Conservation (phyloP, 2,113 vertebrate species). For the Ceratotherium simum region DNA sequence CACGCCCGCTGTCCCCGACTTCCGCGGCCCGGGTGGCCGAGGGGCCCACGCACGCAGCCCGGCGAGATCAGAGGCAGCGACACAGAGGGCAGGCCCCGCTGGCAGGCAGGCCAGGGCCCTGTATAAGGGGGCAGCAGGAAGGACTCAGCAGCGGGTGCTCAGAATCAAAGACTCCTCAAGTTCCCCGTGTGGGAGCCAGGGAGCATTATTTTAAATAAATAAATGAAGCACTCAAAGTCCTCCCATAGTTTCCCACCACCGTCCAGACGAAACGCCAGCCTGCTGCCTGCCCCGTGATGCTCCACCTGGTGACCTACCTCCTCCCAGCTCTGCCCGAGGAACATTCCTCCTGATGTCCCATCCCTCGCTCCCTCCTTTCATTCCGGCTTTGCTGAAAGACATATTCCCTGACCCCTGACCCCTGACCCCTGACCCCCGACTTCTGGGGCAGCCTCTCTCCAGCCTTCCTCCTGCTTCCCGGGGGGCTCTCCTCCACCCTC, state of each 20-base stretch:
- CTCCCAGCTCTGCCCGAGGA: background rate
- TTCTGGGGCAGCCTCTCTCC: too few relatives aligned
- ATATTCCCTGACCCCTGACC: background rate
- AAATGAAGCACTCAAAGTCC: background rate
- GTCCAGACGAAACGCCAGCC: background rate
- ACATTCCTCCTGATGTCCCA: background rate
- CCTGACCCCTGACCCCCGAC: background rate
- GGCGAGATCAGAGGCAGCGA: slow-evolving; percentile 36
- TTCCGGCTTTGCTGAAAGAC: background rate
- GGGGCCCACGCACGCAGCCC: background rate
- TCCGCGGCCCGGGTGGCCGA: background rate
- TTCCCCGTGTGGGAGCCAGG: background rate
- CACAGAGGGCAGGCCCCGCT: background rate
- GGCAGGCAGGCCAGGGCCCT: background rate
- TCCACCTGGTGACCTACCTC: background rate
- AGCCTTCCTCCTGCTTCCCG: background rate
- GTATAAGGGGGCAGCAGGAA: background rate
- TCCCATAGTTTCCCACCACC: background rate
- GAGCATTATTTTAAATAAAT: background rate
- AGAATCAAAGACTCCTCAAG: slow-evolving; percentile 39
- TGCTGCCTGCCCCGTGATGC: background rate
- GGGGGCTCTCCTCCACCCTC: background rate
- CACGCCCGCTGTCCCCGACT: background rate
- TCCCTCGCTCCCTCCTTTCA: background rate
- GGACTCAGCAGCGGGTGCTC: background rate